These are phyloP conservation scores for Amphiprion clarkii DNA, from an alignment of 2,797 vertebrate genomes.

Conservation along the genomic window DNA sequence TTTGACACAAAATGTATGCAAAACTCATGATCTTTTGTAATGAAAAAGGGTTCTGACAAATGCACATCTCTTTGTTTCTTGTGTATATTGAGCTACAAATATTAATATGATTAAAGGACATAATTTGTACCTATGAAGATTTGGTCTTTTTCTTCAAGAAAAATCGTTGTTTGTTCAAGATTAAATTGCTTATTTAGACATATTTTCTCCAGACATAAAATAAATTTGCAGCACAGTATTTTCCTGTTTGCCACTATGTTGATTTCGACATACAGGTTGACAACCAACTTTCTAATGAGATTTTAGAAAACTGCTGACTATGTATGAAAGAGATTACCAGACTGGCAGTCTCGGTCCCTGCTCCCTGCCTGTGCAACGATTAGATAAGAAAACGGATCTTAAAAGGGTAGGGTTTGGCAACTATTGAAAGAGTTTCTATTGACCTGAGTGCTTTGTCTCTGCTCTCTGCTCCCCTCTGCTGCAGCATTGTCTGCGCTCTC, in stretches of 20 bases:
- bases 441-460: slow-evolving; percentile 60
- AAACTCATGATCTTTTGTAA: too few species aligned
- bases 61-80: neutral
- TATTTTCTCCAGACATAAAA: slow-evolving; percentile 8
- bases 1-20: too few species aligned
- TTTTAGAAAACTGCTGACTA: slow-evolving; percentile 72
- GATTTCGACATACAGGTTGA: slow-evolving; percentile 53
- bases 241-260: slow-evolving; percentile 32
- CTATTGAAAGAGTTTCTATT: slow-evolving; percentile 58
- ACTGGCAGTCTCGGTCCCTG: slow-evolving; percentile 37
- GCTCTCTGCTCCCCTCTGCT: slow-evolving; percentile 46
- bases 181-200: neutral
- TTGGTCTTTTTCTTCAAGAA: neutral
- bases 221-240: slow-evolving; percentile 20
- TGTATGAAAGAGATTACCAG: slow-evolving; percentile 68
- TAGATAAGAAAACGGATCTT: slow-evolving; percentile 71
- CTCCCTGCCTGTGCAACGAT: slow-evolving; percentile 64
- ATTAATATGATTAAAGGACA: neutral
- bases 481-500: slow-evolving; percentile 54
- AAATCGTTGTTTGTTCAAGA: neutral
- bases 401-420: slow-evolving; percentile 29
- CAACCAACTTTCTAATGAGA: slow-evolving; percentile 70
- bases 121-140: neutral
- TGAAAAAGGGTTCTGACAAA: too few species aligned
- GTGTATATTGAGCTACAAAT: neutral